phyloP scores from a whole-genome alignment of 2,113 vertebrate species.

The Lepus europaeus region DNA sequence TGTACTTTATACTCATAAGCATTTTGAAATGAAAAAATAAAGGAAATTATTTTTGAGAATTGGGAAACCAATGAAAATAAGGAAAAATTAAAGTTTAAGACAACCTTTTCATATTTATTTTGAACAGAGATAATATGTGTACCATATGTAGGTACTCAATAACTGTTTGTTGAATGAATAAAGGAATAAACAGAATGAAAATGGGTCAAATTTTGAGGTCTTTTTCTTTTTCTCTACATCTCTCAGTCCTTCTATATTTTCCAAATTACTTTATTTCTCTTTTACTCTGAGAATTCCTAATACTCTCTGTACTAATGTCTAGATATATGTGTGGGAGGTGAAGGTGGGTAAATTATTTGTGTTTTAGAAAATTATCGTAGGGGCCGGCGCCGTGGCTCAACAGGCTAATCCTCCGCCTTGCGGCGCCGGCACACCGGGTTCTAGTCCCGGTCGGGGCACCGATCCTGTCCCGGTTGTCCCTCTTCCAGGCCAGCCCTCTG shows the following conservation, averaged over 20 bases:
- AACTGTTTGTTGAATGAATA: background rate
- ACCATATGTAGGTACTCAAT: background rate
- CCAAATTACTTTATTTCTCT: background rate
- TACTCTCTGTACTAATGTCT: background rate
- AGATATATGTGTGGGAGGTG: background rate
- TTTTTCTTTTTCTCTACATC: background rate
- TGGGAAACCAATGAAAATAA: background rate
- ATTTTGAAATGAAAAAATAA: background rate
- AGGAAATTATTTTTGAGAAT: background rate
- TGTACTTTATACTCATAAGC: too few relatives aligned
- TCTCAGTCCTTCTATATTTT: background rate
- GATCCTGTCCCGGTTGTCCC: too few relatives aligned
- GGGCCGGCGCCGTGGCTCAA: too few relatives aligned
- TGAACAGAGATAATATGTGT: background rate
- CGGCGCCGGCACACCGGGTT: too few relatives aligned
- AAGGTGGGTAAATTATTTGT: background rate
- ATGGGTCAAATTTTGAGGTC: background rate
- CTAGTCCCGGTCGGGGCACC: too few relatives aligned
- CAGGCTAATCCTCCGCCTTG: too few relatives aligned
- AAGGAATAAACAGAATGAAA: slow-evolving; percentile 2
- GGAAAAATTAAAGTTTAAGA: background rate
- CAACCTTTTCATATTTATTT: background rate
- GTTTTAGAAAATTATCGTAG: background rate
- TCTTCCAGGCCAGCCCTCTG: too few relatives aligned
- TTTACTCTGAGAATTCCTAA: background rate